A percentile compares a stretch with the other conserved stretches of the same genome.
phyloP scores from a whole-genome alignment of 2,113 vertebrate genomes.

The Semnopithecus entellus region DNA sequence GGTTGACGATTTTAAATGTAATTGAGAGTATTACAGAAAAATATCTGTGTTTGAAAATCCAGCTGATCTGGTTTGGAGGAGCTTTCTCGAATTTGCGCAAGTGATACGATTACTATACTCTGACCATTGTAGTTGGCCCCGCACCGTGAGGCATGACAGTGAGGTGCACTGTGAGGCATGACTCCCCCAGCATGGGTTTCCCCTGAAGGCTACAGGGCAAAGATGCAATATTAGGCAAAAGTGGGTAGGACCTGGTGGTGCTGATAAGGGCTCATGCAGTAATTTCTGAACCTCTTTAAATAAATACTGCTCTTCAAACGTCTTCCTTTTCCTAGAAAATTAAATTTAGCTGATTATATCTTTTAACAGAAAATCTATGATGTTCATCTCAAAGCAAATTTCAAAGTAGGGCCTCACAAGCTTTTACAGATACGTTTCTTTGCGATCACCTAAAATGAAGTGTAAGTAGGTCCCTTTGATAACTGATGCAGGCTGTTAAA shows the following conservation, averaged over 20 bases:
- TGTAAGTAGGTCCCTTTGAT: slow-evolving; percentile 7
- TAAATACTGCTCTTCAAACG: slow-evolving; percentile 36
- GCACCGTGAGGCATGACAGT: background rate
- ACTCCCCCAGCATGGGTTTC: background rate
- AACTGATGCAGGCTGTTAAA: background rate
- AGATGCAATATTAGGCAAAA: background rate
- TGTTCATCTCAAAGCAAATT: slow-evolving; percentile 48
- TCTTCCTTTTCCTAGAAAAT: slow-evolving; percentile 57
- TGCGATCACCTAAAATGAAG: slow-evolving; percentile 26
- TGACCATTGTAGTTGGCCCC: background rate
- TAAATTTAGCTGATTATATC: slow-evolving; percentile 52
- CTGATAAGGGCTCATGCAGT: background rate
- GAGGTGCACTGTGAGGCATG: background rate
- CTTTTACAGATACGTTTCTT: background rate
- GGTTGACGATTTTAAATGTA: background rate
- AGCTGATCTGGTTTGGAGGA: slow-evolving; percentile 26
- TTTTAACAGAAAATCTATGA: slow-evolving; percentile 38
- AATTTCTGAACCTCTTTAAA: slow-evolving; percentile 38
- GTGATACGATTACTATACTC: background rate
- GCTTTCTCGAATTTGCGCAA: slow-evolving; percentile 1
- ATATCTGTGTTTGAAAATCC: slow-evolving; percentile 21
- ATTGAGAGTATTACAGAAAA: background rate
- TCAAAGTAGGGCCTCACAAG: background rate
- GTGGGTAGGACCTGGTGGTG: background rate
- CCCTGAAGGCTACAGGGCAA: background rate